Conservation (phyloP, 2,888 invertebrate genomes). For the Hirtodrosophila confusa region DNA sequence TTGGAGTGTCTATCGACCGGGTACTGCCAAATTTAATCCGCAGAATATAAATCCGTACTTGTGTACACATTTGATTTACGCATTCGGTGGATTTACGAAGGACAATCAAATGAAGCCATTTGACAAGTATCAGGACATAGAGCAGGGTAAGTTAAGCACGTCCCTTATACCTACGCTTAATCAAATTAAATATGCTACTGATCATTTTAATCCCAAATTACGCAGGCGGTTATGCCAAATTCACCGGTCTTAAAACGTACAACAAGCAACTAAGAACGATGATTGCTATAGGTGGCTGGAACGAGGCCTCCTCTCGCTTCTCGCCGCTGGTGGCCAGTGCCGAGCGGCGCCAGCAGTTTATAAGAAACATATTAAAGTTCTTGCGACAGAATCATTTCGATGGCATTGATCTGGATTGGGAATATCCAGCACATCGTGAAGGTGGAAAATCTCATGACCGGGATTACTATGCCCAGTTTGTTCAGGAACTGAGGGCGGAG, state of each 20-base stretch:
- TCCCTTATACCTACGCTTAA: conserved; percentile 5
- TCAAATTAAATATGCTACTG: conserved; percentile 1
- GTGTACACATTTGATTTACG: conserved; percentile 96
- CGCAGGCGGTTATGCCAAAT: conserved; percentile 96
- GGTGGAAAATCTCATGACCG: conserved; percentile 92
- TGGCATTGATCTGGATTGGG: conserved; percentile 97
- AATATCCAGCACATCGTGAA: conserved; percentile 84
- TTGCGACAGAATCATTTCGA: conserved; percentile 96
- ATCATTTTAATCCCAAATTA: conserved; percentile 13
- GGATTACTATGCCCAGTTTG: conserved; percentile 94
- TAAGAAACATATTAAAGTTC: conserved; percentile 93
- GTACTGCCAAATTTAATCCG: conserved; percentile 95
- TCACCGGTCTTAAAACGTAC: conserved; percentile 95
- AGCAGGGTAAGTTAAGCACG: conserved; percentile 89
- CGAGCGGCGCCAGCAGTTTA: conserved; percentile 91
- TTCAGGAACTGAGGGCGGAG: conserved; percentile 94
- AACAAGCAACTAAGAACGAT: conserved; percentile 95
- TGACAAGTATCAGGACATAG: conserved; percentile 97
- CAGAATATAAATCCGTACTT: conserved; percentile 97
- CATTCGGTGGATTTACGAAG: conserved; percentile 96
- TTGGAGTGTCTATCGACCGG: conserved; percentile 96
- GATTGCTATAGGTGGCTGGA: conserved; percentile 97
- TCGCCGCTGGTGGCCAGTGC: conserved; percentile 94
- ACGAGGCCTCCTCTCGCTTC: conserved; percentile 94
- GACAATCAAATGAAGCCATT: conserved; percentile 96